Evolutionary conservation across 23 tunicate species (phyloP), one percentile per base, ranked within the genome.

Genomic region (Diplosoma virens): DNA sequence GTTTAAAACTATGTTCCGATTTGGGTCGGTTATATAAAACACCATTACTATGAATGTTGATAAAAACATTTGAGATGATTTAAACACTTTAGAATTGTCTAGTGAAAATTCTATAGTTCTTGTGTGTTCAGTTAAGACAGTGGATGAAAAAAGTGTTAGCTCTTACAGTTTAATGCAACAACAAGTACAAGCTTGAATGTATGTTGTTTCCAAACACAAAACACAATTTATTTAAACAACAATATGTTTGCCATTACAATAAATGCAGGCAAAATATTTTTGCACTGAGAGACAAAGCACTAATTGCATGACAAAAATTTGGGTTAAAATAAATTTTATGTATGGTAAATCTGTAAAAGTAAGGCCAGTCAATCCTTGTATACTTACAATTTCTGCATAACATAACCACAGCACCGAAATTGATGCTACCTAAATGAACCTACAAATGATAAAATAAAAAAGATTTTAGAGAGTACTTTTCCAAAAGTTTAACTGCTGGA

Each of bases 31-130:
- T n/a, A n/a, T n/a, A n/a, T n/a, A n/a, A n/a, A n/a, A n/a, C n/a
- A n/a, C n/a, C n/a, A n/a, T n/a, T n/a, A n/a, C n/a, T 55, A 55
- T 55, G 61, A 55, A 55, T 55, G n/a, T 55, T 55, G 61, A 55
- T n/a, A 9, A 9, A 11, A n/a, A 55, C 4, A 55, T 55, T 9
- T 55, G n/a, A 18, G 25, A 11, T 9, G 61, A 55, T 9, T 4
- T 55, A 4, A 11, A 55, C 22, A 18, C 61, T 55, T 17, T 18
- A 17, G 61, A 55, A 25, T n/a, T 4, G 23, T 25, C 5, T 17
- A 55, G 23, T 18, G 23, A 55, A 11, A 18, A 55, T 17, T 11
- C 4, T 4, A 9, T 55, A 9, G 22, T 18, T 11, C 4, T 55
- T 5, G 17, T 25, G n/a, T 9, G 23, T 18, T 55, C 23, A 17